Evolutionary conservation across 1,140 invertebrate species (phyloP), one percentile per base, ranked within the genome.

Genomic region (Cydia amplana): DNA sequence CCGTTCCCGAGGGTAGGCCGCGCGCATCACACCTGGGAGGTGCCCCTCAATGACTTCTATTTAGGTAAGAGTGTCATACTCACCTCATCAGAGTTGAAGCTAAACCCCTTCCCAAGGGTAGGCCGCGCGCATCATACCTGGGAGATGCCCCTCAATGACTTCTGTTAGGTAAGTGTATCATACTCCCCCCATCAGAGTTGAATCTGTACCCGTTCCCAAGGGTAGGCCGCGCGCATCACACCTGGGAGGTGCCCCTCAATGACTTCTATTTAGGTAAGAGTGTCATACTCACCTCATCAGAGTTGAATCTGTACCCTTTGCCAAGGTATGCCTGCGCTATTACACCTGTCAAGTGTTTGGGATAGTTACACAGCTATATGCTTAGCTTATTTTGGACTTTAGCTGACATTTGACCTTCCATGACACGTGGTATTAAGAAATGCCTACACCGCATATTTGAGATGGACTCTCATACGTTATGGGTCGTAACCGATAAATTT

Each of bases 1-100:
- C 93, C 93, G 1, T 94, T 94, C 81, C 94, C 94, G n/a, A 89
- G 94, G 67, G 91, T 94, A 4, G 94, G 94, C 1, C 86, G 94
- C 28, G 89, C 90, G 4, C 91, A 86, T 1, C 90, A 92, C 70
- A 88, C 91, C 4, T 93, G 93, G 93, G 82, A 91, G 74, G 74
- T 92, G 10, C 87, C 89, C 2, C 73, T 87, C 25, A 85, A 87
- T 51, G 86, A 92, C 40, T 74, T 87, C 4, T 85, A 84, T 63
- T 74, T 84, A 78, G 89, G 90, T 92, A 86, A 77, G 74, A 77
- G 74, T 55, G 28, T 7, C 5, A n/a, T 18, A 16, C 43, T 46
- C 0, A 16, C 43, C 14, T 4, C 12, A 46, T 46, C 3, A 46
- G 90, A 93, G 0, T 83, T 93, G 46, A 93, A 93, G 60, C 78